phyloP scores from a whole-genome alignment of 1,140 invertebrate species.

The Octopus bimaculoides region DNA sequence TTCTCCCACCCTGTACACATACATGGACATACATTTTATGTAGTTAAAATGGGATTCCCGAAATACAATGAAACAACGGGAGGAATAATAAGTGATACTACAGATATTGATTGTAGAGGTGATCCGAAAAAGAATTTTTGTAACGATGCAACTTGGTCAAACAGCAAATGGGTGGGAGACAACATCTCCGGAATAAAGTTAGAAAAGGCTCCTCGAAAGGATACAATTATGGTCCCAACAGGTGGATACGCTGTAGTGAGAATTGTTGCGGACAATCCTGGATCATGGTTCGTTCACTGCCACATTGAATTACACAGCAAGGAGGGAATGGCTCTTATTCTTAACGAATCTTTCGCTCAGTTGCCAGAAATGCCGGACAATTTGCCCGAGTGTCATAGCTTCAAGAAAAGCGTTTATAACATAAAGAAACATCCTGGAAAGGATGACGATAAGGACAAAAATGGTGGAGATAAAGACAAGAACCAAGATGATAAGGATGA shows the following conservation, averaged over 20 bases:
- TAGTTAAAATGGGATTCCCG: slow-evolving; percentile 62
- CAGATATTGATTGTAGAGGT: slow-evolving; percentile 24
- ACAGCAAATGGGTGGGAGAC: slow-evolving; percentile 22
- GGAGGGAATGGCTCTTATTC: slow-evolving; percentile 31
- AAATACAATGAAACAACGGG: slow-evolving; percentile 19
- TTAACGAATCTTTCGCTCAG: slow-evolving; percentile 20
- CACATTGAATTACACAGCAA: slow-evolving; percentile 31
- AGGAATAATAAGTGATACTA: not conserved
- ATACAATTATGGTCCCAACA: slow-evolving; percentile 69
- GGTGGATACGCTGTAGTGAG: slow-evolving; percentile 68
- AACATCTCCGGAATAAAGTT: slow-evolving; percentile 43
- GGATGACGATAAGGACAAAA: too few relatives aligned
- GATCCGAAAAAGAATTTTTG: slow-evolving; percentile 12
- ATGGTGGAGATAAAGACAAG: too few relatives aligned
- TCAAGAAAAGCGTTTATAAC: too few relatives aligned
- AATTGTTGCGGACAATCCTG: slow-evolving; percentile 60
- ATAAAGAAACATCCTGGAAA: too few relatives aligned
- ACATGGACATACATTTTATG: slow-evolving; percentile 73
- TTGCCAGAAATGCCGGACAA: slow-evolving; percentile 9
- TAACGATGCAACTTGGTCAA: slow-evolving; percentile 26
- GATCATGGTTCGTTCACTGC: slow-evolving; percentile 31
- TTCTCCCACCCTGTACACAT: slow-evolving; percentile 70
- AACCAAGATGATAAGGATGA: too few relatives aligned
- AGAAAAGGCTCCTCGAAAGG: slow-evolving; percentile 65
- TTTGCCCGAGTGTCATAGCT: slow-evolving; percentile 13